Evolutionary conservation across 2,113 vertebrate genomes (phyloP).

Genomic region (Amphiprion ocellaris): DNA sequence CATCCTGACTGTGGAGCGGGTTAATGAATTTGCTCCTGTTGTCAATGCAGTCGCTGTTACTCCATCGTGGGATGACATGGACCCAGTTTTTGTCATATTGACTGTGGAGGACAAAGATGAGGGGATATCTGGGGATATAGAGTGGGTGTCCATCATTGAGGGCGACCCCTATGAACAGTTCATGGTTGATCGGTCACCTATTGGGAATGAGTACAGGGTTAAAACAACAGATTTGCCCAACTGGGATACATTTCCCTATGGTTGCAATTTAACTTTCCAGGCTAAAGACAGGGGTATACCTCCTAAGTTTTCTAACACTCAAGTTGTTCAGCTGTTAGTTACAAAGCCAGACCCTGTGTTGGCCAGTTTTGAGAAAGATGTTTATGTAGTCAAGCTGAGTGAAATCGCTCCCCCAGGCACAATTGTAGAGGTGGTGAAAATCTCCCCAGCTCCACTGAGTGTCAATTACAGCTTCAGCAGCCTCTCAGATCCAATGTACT

Average conservation of each 20-base stretch:
- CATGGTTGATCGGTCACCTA: conserved; percentile 88
- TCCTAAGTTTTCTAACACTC: conserved; percentile 89
- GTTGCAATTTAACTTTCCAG: conserved; percentile 94
- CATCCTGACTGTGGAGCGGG: conserved; percentile 89
- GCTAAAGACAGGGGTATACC: conserved; percentile 95
- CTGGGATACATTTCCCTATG: conserved; percentile 90
- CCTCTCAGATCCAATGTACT: conserved; percentile 86
- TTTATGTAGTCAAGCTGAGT: conserved; percentile 89
- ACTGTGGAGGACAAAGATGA: conserved; percentile 94
- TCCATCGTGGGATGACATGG: conserved; percentile 87
- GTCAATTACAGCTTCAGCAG: conserved; percentile 90
- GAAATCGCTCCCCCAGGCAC: conserved; percentile 95
- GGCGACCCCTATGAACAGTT: conserved; percentile 94
- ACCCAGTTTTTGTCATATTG: conserved; percentile 89
- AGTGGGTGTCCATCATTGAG: conserved; percentile 92
- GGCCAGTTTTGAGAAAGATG: conserved; percentile 88
- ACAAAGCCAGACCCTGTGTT: conserved; percentile 83
- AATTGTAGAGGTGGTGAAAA: conserved; percentile 88
- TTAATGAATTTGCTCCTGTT: conserved; percentile 92
- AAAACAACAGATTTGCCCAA: conserved; percentile 88
- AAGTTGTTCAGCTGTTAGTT: conserved; percentile 88
- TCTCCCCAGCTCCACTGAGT: conserved; percentile 85
- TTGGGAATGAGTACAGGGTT: conserved; percentile 91
- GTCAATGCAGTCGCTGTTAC: conserved; percentile 86
- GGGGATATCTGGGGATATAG: conserved; percentile 93